A percentile compares a stretch with the other conserved stretches of the same genome.
phyloP scores from a whole-genome alignment of 2,888 invertebrate genomes.

The Anarsia innoxiella region DNA sequence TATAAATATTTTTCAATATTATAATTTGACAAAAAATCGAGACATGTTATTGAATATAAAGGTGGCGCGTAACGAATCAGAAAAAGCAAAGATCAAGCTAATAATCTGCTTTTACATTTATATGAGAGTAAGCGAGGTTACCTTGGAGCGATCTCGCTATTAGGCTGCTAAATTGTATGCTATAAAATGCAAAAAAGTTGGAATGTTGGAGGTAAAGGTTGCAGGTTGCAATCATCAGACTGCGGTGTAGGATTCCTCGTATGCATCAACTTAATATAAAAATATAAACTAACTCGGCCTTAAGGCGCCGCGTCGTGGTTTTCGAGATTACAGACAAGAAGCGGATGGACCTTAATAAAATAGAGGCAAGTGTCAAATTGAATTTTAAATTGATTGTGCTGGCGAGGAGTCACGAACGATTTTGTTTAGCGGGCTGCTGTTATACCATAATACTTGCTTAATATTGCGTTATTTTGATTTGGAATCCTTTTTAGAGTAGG shows the following conservation, averaged over 20 bases:
- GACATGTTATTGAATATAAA: slow-evolving; percentile 10
- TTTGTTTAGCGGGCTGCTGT: too few species aligned
- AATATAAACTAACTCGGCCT: slow-evolving; percentile 15
- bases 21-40: slow-evolving; percentile 4
- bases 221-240: slow-evolving; percentile 22
- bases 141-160: slow-evolving; percentile 48
- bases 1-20: not conserved
- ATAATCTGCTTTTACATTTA: slow-evolving; percentile 35
- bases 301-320: slow-evolving; percentile 11
- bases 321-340: slow-evolving; percentile 9
- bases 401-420: not conserved
- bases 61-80: slow-evolving; percentile 15
- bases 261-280: slow-evolving; percentile 22
- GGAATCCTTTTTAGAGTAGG: too few species aligned
- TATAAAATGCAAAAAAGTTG: slow-evolving; percentile 55
- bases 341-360: not conserved
- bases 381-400: slow-evolving; percentile 5
- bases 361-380: slow-evolving; percentile 1
- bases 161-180: slow-evolving; percentile 50
- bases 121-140: slow-evolving; percentile 29
- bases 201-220: slow-evolving; percentile 24
- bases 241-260: slow-evolving; percentile 23
- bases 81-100: slow-evolving; percentile 28
- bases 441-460: too few species aligned
- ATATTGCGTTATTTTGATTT: too few species aligned